Base-by-base conservation (phyloP, 2,888 invertebrate genomes). In the Tuberolachnus salignus region DNA sequence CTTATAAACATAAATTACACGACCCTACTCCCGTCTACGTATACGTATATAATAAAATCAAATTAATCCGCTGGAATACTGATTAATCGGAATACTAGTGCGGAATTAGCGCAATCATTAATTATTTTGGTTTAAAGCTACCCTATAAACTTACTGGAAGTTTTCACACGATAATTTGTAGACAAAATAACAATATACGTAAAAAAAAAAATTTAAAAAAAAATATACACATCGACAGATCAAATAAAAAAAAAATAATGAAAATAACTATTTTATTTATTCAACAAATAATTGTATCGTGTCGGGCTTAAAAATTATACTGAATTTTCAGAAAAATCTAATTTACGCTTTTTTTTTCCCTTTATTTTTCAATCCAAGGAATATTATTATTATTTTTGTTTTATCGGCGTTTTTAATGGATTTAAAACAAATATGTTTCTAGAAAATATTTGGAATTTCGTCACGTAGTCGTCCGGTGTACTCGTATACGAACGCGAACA, bases 91-190 rank as follows among this genome's bases (percentile, higher is more conserved):
- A 23, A 57, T 57, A 46, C 44, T 57, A 57, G 23, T 42, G 8
- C n/a, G 3, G 14, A 13, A 53, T 51, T 26, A 34, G 53, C 16
- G 57, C 44, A 13, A 44, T 46, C 70, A 11, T 44, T n/a, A 3
- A 44, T 71, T 13, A 70, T 70, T 57, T 46, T 14, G n/a, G 57
- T 46, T 71, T 57, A 57, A 57, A 0, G 57, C 3, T 3, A 26
- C 16, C 13, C 11, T 51, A 51, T 8, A 51, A 3, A 26, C 51
- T 19, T 19, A 3, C 19, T 10, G 19, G 13, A 21, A 42, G 34
- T 34, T 34, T 44, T 3, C 4, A n/a, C 6, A 26, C 6, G 34
- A 67, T 34, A 14, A 67, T 53, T 51, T 34, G 3, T 34, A 4
- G 34, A 34, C 3, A 34, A 51, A 34, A 64, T 51, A 67, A 26